Evolutionary conservation across 1,140 invertebrate genomes (phyloP), one percentile per base, ranked within the genome.

Genomic region (Temnothorax curvispinosus): DNA sequence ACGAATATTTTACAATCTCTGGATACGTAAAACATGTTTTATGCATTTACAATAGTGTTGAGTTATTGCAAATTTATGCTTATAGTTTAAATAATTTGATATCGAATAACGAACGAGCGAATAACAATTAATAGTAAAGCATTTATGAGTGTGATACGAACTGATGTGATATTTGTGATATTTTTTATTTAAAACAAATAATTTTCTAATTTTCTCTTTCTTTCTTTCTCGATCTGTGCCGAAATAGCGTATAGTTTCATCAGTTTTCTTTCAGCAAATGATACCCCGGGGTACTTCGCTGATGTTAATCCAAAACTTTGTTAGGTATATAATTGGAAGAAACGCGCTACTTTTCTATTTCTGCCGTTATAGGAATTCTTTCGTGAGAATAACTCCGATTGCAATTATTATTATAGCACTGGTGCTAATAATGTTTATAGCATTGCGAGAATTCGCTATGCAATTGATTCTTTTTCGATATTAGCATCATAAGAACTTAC

Each of bases 401-500:
- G 32, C 58, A 27, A 47, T 41, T 18, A 44, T 41, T n/a, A 27
- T 56, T 32, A 0, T n/a, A 18, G 6, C 3, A 38, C 5, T 50
- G 3, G 13, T 38, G 32, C 11, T 41, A 44, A 44, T 35, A 44
- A 8, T 62, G 41, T 78, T 80, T 52, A 27, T 69, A 54, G 7
- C n/a, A 41, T 18, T 6, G n/a, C 27, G 60, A 50, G 2, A 44
- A 67, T 64, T 27, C 0, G 35, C 47, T 21, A 21, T 1, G n/a
- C 58, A 32, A 52, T 65, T 50, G 32, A 21, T 67, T 80, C n/a
- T n/a, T 41, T 77, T 41, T 75, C 41, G 21, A 62, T 41, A 44
- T 60, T 41, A 44, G 32, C 13, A 15, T 80, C n/a, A 21, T 47
- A 15, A 62, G 27, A 80, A 54, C 7, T 54, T n/a, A 21, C 15